phyloP scores from a whole-genome alignment of 2,888 invertebrate species.

The Lasioglossum villosulum region DNA sequence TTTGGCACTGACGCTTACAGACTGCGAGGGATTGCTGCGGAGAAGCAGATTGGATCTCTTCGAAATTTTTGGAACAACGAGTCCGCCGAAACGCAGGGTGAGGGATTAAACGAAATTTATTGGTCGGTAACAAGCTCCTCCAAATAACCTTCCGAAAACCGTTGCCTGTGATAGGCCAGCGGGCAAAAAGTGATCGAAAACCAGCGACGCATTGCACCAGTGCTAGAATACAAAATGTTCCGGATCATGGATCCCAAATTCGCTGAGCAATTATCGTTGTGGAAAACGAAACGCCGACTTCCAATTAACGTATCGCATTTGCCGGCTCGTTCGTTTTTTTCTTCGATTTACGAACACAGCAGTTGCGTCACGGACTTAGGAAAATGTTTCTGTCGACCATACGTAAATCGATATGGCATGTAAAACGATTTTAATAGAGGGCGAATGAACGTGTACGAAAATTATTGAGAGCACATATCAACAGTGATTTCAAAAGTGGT shows the following conservation, averaged over 20 bases:
- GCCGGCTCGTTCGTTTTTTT: slow-evolving; percentile 36
- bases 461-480: neutral
- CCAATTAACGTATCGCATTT: slow-evolving; percentile 64
- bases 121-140: slow-evolving; percentile 18
- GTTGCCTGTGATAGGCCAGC: neutral
- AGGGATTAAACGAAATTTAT: slow-evolving; percentile 18
- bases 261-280: slow-evolving; percentile 60
- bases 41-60: slow-evolving; percentile 3
- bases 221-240: slow-evolving; percentile 47
- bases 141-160: slow-evolving; percentile 20
- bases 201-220: slow-evolving; percentile 16
- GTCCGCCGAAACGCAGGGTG: neutral
- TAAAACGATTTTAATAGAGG: neutral
- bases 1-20: neutral
- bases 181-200: slow-evolving; percentile 30
- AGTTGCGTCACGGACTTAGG: neutral
- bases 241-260: slow-evolving; percentile 52
- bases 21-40: neutral
- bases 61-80: slow-evolving; percentile 7
- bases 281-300: slow-evolving; percentile 61
- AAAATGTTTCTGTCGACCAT: neutral
- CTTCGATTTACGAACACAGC: slow-evolving; percentile 25
- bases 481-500: neutral
- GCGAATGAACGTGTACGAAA: neutral
- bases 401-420: neutral